A percentile compares a stretch with the other conserved stretches of the same genome.
Evolutionary conservation across 2,113 vertebrate species (phyloP).

Genomic region (Sceloporus tristichus): DNA sequence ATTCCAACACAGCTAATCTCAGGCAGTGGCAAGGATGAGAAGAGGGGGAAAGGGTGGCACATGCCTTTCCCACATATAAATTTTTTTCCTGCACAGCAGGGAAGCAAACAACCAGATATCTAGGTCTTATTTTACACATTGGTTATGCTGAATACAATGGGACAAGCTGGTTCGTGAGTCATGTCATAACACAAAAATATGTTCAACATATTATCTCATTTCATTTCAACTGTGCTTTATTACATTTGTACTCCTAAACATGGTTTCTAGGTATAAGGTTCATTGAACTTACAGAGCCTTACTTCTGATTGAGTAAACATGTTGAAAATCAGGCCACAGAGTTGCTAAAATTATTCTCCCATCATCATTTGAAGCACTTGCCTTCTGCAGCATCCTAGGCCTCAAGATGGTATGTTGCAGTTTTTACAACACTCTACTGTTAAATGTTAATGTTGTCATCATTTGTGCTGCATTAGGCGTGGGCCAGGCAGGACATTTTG

Average conservation of each 20-base stretch:
- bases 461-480: neutral
- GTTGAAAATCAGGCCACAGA: neutral
- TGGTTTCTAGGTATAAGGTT: neutral
- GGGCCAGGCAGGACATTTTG: too few relatives aligned
- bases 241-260: neutral
- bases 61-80: neutral
- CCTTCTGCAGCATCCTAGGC: neutral
- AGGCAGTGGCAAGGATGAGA: neutral
- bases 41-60: neutral
- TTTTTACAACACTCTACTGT: neutral
- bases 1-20: neutral
- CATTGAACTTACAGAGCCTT: neutral
- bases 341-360: neutral
- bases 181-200: too few relatives aligned
- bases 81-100: neutral
- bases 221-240: neutral
- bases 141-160: neutral
- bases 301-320: slow-evolving; percentile 7
- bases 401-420: neutral
- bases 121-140: neutral
- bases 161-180: neutral
- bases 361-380: neutral
- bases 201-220: neutral
- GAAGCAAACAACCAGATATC: neutral
- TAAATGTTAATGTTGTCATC: neutral